phyloP scores from a whole-genome alignment of 2,888 invertebrate species.

The Coronaproctus castanopsis region DNA sequence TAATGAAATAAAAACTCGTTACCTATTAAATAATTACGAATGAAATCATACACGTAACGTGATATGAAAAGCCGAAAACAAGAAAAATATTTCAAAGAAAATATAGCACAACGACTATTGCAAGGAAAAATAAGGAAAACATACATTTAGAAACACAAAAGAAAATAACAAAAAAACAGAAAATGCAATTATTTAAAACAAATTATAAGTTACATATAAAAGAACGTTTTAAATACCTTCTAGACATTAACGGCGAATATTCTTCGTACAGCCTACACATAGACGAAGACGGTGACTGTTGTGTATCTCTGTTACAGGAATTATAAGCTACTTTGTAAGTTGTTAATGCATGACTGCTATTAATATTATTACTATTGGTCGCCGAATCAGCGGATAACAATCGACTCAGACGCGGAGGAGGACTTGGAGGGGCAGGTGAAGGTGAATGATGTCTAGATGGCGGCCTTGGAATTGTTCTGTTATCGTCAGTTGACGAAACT shows the following conservation, averaged over 20 bases:
- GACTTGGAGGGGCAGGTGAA: conserved; percentile 18
- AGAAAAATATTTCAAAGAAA: no score
- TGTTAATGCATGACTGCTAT: conserved; percentile 8
- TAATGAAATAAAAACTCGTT: no score
- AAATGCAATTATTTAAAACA: no score
- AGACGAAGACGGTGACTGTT: conserved; percentile 14
- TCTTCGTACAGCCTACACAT: conserved; percentile 20
- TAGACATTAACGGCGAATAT: conserved; percentile 26
- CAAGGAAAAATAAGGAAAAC: no score
- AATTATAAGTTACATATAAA: no score
- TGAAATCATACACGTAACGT: no score
- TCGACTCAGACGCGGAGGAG: conserved; percentile 21
- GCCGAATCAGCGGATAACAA: conserved; percentile 8
- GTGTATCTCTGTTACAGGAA: conserved; percentile 14
- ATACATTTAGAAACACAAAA: no score
- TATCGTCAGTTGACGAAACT: conserved; percentile 3
- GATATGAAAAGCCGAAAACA: no score
- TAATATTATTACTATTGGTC: conserved; percentile 1
- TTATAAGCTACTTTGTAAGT: conserved; percentile 14
- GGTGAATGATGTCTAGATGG: conserved; percentile 17
- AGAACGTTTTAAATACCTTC: no score
- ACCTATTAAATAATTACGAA: no score
- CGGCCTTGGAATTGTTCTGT: conserved; percentile 10
- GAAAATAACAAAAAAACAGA: no score
- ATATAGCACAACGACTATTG: no score